phyloP scores from a whole-genome alignment of 2,888 invertebrate species.

The Drepanosiphum platanoidis region DNA sequence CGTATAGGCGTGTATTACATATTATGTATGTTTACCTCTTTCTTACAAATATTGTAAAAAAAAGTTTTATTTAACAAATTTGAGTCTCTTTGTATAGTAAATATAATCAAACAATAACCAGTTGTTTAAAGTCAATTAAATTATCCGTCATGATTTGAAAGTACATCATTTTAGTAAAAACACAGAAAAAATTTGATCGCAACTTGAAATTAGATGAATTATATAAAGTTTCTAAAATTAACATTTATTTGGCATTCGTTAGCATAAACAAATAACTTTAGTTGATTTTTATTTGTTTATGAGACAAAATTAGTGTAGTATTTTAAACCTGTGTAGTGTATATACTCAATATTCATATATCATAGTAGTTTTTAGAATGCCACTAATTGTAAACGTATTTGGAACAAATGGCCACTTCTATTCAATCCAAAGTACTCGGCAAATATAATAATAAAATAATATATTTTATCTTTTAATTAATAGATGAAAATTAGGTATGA shows the following conservation, averaged over 20 bases:
- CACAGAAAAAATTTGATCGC: neutral
- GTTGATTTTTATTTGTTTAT: conserved; percentile 11
- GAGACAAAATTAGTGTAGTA: neutral
- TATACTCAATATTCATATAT: too few relatives aligned
- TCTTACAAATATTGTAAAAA: neutral
- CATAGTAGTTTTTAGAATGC: neutral
- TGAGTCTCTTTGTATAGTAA: neutral
- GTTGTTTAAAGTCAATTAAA: too few relatives aligned
- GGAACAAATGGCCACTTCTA: too few relatives aligned
- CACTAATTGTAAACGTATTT: too few relatives aligned
- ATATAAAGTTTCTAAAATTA: conserved; percentile 18
- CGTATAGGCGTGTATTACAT: too few relatives aligned
- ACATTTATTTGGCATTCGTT: conserved; percentile 28
- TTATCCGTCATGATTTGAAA: too few relatives aligned
- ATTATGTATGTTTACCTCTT: neutral
- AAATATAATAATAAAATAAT: too few relatives aligned
- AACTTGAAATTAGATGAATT: neutral
- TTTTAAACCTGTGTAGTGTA: neutral
- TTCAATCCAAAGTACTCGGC: too few relatives aligned
- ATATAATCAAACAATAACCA: neutral
- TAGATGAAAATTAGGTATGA: too few relatives aligned
- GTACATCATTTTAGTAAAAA: too few relatives aligned
- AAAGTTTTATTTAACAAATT: too few relatives aligned
- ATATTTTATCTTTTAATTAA: too few relatives aligned
- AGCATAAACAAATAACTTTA: conserved; percentile 16